Base-by-base conservation (phyloP, 2,113 vertebrate genomes). In the Pungitius pungitius region DNA sequence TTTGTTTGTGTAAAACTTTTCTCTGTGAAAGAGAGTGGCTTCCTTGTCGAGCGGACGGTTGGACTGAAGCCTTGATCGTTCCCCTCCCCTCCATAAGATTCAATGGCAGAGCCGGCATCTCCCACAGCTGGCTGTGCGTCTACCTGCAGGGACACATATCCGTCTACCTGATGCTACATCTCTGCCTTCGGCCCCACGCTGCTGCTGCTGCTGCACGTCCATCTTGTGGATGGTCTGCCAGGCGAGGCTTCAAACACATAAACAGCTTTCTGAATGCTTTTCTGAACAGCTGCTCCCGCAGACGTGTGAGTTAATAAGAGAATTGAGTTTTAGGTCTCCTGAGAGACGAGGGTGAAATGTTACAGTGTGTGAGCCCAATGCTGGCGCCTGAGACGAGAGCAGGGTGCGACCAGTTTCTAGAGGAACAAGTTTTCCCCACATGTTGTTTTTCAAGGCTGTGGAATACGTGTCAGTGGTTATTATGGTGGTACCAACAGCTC, bases 401-500 rank as follows among this genome's bases (percentile, higher is more conserved):
- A 62, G 56, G 79, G 87, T 40, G 82, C 37, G 74, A 70, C 26
- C 9, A 15, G n/a, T 83, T 87, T 86, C 77, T 56, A 26, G 77
- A 85, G 35, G 14, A 90, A 89, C 86, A 74, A 66, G 79, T 81
- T 76, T 81, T 80, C 51, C 74, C 76, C 69, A 77, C 69, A 5
- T 83, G 40, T n/a, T 26, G 18, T 35, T 39, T 57, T 39, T 57
- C 11, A 62, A 33, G 18, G 40, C 43, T 27, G 24, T 37, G 11
- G 62, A 22, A 42, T 52, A 57, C 49, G 45, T 74, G 27, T 42
- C 27, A 59, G 47, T 42, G 6, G 47, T 51, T 47, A 3, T 7
- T 15, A 14, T 26, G 13, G 33, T 52, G 13, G 2, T 1, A 52
- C 11, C 5, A 40, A 30, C n/a, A 27, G 26, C 20, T 59, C 1